Percentiles rank a stretch among this genome's conserved stretches.
Conservation (phyloP, 2,888 invertebrate genomes). For the Geotrupes spiniger region DNA sequence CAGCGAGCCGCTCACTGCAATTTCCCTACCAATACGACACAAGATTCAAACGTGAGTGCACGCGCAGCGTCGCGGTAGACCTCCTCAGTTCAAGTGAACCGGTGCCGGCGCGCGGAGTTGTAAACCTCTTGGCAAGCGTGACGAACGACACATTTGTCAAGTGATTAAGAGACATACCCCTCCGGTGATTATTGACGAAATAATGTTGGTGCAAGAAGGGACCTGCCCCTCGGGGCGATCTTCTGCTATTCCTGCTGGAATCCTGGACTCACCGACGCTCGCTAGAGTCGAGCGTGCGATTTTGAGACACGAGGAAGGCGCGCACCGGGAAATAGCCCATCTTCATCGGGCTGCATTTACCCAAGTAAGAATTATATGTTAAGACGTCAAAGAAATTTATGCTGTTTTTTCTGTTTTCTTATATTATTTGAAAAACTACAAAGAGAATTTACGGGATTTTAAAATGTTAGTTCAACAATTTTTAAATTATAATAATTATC, state of each 20-base stretch:
- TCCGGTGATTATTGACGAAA: constrained; percentile 11
- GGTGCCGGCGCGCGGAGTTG: background rate
- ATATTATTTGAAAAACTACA: too few relatives aligned
- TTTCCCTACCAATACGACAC: constrained; percentile 2
- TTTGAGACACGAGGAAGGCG: constrained; percentile 53
- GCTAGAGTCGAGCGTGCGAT: constrained; percentile 60
- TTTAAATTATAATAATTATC: too few relatives aligned
- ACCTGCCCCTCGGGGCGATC: constrained; percentile 30
- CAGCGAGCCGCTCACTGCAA: background rate
- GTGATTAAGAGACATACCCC: constrained; percentile 5
- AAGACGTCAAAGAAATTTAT: too few relatives aligned
- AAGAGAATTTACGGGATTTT: too few relatives aligned
- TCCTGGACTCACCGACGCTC: constrained; percentile 60
- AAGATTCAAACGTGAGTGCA: background rate
- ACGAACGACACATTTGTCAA: constrained; percentile 16
- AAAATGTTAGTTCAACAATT: too few relatives aligned
- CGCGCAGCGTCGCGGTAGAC: constrained; percentile 1
- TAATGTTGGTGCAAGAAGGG: constrained; percentile 41
- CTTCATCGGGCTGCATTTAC: constrained; percentile 42
- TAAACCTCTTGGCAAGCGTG: constrained; percentile 22
- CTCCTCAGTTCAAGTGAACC: constrained; percentile 4
- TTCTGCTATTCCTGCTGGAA: constrained; percentile 48
- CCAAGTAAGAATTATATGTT: too few relatives aligned
- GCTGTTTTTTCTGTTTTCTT: too few relatives aligned
- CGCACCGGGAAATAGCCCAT: constrained; percentile 40